Base-by-base conservation (phyloP, 2,797 vertebrate species). In the Dallia pectoralis region DNA sequence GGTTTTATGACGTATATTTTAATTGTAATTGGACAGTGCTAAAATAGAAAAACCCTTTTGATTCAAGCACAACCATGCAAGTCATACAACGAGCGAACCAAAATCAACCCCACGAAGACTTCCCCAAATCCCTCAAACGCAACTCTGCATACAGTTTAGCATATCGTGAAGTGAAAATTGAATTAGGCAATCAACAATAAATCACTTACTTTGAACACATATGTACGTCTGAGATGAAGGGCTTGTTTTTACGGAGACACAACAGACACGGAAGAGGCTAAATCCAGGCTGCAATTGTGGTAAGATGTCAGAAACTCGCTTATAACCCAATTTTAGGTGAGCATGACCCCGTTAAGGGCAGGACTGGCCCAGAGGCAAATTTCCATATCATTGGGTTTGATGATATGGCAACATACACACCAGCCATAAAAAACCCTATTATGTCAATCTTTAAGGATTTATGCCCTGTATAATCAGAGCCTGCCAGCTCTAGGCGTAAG, bases 351-450 rank as follows among this genome's bases (percentile, higher is more conserved):
- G 59, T 70, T 72, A 36, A 66, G 79, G 86, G 86, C 61, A 0
- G 73, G 47, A 36, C 80, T 79, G 81, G 69, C 82, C 77, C 79
- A 79, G 80, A 87, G 75, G 82, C 84, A 88, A 88, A 89, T 86
- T 89, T 81, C 81, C 73, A 69, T 75, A 82, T 78, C 72, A 15
- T 69, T 78, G 74, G 25, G 22, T 59, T 1, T 59, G 53, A 59
- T 72, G 76, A 84, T 85, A 82, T 82, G 61, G 48, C 67, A 8
- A 70, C 73, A 79, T 78, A 71, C 68, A 25, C 15, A 68, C 79
- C 70, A 83, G 80, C 77, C 30, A 18, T 47, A 69, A 77, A 75
- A 73, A 59, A 59, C 11, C 27, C 78, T 81, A 68, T 88, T 89
- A 86, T 86, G 85, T 73, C 69, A 56, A 75, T 70, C 71, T 25